Evolutionary conservation across 2,888 invertebrate species (phyloP).

Genomic region (Malacosoma neustria): DNA sequence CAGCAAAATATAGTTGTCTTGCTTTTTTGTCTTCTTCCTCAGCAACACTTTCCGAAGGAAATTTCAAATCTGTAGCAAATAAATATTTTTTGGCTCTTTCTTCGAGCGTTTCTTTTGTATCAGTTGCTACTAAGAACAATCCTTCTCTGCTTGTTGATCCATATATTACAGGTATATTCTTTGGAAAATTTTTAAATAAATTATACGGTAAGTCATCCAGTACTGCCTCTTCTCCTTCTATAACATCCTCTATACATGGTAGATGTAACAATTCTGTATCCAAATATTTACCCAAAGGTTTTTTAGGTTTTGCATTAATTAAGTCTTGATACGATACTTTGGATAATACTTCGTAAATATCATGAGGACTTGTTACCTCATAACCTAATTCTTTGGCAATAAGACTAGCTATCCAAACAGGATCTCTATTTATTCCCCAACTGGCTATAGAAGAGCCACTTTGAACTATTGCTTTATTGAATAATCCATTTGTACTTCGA

Average conservation of each 20-base stretch:
- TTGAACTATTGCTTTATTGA: conserved; percentile 51
- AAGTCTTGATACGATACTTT: conserved; percentile 33
- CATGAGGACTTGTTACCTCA: conserved; percentile 39
- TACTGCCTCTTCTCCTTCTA: conserved; percentile 41
- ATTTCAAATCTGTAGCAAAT: conserved; percentile 52
- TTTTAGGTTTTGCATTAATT: conserved; percentile 29
- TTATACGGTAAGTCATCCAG: conserved; percentile 51
- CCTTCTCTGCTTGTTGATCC: conserved; percentile 55
- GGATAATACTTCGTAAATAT: conserved; percentile 45
- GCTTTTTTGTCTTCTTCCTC: conserved; percentile 28
- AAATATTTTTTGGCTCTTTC: conserved; percentile 39
- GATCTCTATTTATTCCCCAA: conserved; percentile 54
- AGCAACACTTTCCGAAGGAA: conserved; percentile 39
- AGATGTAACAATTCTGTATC: conserved; percentile 50
- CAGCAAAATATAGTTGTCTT: conserved; percentile 55
- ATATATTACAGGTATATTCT: conserved; percentile 35
- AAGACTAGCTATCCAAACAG: conserved; percentile 44
- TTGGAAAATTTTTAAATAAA: conserved; percentile 33
- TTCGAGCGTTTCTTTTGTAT: conserved; percentile 25
- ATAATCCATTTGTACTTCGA: conserved; percentile 41
- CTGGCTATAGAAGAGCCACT: conserved; percentile 51
- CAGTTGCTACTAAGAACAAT: conserved; percentile 24
- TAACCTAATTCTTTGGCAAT: conserved; percentile 46
- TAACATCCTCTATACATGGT: conserved; percentile 49
- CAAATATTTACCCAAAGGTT: conserved; percentile 42